These are phyloP conservation scores for Troilus luridus DNA, from an alignment of 2,888 invertebrate genomes.

Conservation along the genomic window DNA sequence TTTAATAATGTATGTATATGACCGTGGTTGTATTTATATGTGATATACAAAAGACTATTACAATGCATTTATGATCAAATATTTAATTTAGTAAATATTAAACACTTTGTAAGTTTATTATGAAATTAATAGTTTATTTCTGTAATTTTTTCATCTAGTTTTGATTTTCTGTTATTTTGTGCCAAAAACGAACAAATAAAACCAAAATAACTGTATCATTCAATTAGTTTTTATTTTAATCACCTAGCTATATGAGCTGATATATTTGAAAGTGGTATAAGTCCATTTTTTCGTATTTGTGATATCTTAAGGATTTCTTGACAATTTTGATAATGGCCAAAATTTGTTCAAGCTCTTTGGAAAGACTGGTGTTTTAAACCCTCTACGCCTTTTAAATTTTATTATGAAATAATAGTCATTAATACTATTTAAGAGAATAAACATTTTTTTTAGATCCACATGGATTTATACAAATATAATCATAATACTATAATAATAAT, in stretches of 20 bases:
- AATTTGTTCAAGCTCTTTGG: no score
- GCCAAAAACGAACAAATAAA: not conserved
- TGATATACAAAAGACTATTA: constrained; percentile 15
- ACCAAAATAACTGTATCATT: not conserved
- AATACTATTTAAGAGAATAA: no score
- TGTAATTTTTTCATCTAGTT: not conserved
- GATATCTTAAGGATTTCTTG: no score
- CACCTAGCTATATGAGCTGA: not conserved
- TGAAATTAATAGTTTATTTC: not conserved
- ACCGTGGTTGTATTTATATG: constrained; percentile 13
- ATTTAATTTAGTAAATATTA: not conserved
- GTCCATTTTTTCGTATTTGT: no score
- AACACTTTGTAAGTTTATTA: constrained; percentile 56
- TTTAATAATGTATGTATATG: not conserved
- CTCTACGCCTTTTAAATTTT: no score
- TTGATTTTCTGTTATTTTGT: not conserved
- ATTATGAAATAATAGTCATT: no score
- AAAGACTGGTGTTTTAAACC: no score
- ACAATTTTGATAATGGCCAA: no score
- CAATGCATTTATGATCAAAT: constrained; percentile 54
- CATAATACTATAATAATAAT: no score
- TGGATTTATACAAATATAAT: no score
- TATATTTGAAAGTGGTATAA: no score
- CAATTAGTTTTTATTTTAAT: not conserved
- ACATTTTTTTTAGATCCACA: no score